These are phyloP conservation scores for Macrotrachela quadricornifera DNA, from an alignment of 1,140 invertebrate species.

Conservation along the genomic window DNA sequence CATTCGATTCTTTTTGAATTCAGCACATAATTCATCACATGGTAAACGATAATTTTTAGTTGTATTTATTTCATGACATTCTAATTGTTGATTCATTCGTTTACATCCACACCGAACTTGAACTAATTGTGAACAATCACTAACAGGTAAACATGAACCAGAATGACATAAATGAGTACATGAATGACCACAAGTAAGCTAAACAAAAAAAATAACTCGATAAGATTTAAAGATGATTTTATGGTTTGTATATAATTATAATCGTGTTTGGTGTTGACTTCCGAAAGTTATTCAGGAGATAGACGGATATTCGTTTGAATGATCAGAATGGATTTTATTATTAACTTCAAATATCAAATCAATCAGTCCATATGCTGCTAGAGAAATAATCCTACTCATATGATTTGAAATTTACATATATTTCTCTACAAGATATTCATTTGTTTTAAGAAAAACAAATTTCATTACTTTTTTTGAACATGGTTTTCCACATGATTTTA, in stretches of 20 bases:
- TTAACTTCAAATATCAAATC: no score
- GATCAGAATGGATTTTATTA: no score
- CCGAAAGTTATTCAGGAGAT: no score
- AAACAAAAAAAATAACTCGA: slow-evolving; percentile 1
- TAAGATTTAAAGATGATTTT: not conserved
- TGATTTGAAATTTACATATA: no score
- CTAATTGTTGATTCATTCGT: not conserved
- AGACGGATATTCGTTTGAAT: no score
- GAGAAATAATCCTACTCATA: not conserved
- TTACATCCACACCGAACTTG: slow-evolving; percentile 54
- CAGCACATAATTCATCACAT: no score
- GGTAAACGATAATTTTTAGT: no score
- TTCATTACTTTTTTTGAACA: slow-evolving; percentile 55
- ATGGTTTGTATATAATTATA: not conserved
- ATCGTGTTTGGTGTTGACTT: no score
- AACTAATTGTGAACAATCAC: slow-evolving; percentile 53
- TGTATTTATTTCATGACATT: no score
- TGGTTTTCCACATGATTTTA: slow-evolving; percentile 53
- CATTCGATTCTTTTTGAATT: no score
- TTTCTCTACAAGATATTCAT: not conserved
- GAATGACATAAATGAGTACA: slow-evolving; percentile 54
- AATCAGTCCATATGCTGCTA: no score
- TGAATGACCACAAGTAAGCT: slow-evolving; percentile 43
- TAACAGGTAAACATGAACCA: slow-evolving; percentile 43
- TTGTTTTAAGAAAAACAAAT: not conserved